A percentile compares a stretch with the other conserved stretches of the same genome.
phyloP scores from a whole-genome alignment of 2,797 vertebrate genomes.

The Oryzias dopingdopingensis region DNA sequence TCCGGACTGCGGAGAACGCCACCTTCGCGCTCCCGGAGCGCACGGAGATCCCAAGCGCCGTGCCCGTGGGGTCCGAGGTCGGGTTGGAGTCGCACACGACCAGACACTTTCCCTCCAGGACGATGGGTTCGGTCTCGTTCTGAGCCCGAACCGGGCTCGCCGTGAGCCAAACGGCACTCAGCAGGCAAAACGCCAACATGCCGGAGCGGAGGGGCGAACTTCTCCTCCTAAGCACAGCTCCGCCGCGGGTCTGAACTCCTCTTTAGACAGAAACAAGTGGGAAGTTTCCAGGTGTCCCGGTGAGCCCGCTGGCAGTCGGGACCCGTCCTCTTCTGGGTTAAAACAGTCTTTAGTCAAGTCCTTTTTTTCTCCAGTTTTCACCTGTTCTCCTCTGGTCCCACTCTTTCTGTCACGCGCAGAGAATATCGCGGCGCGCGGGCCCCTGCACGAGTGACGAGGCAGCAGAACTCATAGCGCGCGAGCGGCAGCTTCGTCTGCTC shows the following conservation, averaged over 20 bases:
- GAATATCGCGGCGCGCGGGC: slow-evolving; percentile 64
- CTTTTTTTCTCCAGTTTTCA: slow-evolving; percentile 17
- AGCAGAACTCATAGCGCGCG: slow-evolving; percentile 82
- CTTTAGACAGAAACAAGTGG: slow-evolving; percentile 23
- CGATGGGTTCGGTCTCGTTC: slow-evolving; percentile 96
- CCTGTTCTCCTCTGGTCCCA: slow-evolving; percentile 34
- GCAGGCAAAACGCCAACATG: slow-evolving; percentile 83
- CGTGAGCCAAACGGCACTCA: slow-evolving; percentile 84
- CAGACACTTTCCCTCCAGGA: slow-evolving; percentile 95
- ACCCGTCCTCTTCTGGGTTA: slow-evolving; percentile 18
- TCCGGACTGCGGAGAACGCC: slow-evolving; percentile 94
- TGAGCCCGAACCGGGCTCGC: slow-evolving; percentile 79
- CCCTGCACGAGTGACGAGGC: slow-evolving; percentile 76
- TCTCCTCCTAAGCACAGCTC: slow-evolving; percentile 52
- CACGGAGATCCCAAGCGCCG: slow-evolving; percentile 96
- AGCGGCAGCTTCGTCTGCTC: slow-evolving; percentile 72
- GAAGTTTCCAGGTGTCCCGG: slow-evolving; percentile 37
- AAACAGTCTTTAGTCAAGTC: slow-evolving; percentile 22
- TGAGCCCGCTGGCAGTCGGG: not conserved
- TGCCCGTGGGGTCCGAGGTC: slow-evolving; percentile 91
- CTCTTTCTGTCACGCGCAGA: slow-evolving; percentile 64
- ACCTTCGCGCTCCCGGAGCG: slow-evolving; percentile 95
- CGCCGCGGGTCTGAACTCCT: slow-evolving; percentile 49
- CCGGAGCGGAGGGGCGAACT: slow-evolving; percentile 47
- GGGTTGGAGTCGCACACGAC: slow-evolving; percentile 98